A percentile compares a stretch with the other conserved stretches of the same genome.
phyloP scores from a whole-genome alignment of 2,888 invertebrate species.

The Choristoneura rosaceana region DNA sequence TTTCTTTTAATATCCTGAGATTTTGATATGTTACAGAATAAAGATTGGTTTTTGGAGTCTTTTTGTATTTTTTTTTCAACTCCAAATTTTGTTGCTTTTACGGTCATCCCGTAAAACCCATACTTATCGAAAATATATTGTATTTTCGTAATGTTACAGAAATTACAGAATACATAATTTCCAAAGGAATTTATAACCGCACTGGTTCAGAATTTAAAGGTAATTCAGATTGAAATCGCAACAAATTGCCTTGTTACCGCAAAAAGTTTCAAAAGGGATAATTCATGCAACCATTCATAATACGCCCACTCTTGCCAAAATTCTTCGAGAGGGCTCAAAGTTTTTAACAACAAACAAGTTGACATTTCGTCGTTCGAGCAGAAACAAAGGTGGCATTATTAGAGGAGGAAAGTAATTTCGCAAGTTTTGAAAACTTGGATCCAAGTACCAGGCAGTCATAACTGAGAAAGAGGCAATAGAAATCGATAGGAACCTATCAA shows the following conservation, averaged over 20 bases:
- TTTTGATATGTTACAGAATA: too few species aligned
- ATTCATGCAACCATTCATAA: neutral
- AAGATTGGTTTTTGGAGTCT: too few species aligned
- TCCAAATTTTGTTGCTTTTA: too few species aligned
- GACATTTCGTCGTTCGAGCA: neutral
- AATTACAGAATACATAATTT: too few species aligned
- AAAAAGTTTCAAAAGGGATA: neutral
- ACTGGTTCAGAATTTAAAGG: neutral
- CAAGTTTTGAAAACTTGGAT: neutral
- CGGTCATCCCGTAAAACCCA: too few species aligned
- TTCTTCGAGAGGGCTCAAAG: neutral
- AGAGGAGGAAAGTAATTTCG: neutral
- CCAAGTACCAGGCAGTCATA: conserved; percentile 42
- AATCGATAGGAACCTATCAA: conserved; percentile 23
- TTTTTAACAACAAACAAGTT: conserved; percentile 16
- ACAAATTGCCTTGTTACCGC: neutral
- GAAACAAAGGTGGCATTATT: neutral
- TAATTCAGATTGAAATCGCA: neutral
- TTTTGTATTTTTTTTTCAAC: too few species aligned
- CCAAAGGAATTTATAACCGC: neutral
- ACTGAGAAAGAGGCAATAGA: conserved; percentile 35
- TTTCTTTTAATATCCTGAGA: too few species aligned
- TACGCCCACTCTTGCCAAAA: neutral
- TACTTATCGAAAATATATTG: too few species aligned
- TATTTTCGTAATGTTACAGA: too few species aligned